A percentile compares a stretch with the other conserved stretches of the same genome.
phyloP scores from a whole-genome alignment of 1,140 invertebrate genomes.

The Pachypeltis micranthus region DNA sequence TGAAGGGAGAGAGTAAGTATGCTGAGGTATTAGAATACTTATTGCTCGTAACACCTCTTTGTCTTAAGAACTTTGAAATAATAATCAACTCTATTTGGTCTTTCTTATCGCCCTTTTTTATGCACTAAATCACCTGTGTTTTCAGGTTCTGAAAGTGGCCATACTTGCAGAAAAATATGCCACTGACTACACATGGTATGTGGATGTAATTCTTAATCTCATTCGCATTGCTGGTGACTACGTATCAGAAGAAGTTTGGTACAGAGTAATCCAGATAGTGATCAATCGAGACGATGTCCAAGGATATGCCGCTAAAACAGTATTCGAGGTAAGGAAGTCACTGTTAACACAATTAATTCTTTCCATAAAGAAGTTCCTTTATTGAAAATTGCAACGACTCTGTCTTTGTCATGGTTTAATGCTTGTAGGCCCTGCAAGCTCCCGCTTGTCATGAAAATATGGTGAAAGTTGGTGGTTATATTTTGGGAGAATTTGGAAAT shows the following conservation, averaged over 20 bases:
- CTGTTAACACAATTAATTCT: conserved; percentile 19
- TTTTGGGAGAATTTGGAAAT: conserved; percentile 99
- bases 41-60: no score
- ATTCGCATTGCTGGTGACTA: conserved; percentile 99
- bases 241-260: conserved; percentile 97
- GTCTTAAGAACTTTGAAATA: no score
- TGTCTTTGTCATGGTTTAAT: no score
- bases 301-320: conserved; percentile 98
- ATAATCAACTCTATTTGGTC: no score
- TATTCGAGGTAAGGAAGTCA: conserved; percentile 65
- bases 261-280: conserved; percentile 98
- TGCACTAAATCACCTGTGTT: no score
- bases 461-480: conserved; percentile 99
- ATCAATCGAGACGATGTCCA: conserved; percentile 99
- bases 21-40: no score
- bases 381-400: no score
- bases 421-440: conserved; percentile 73
- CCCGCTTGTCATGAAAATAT: conserved; percentile 99
- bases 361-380: background rate
- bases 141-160: conserved; percentile 86
- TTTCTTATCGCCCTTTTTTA: no score
- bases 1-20: no score
- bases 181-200: conserved; percentile 97
- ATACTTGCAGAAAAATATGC: conserved; percentile 99
- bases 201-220: conserved; percentile 98